Evolutionary conservation across 1,140 invertebrate species (phyloP), one percentile per base, ranked within the genome.

Genomic region (Musca domestica): DNA sequence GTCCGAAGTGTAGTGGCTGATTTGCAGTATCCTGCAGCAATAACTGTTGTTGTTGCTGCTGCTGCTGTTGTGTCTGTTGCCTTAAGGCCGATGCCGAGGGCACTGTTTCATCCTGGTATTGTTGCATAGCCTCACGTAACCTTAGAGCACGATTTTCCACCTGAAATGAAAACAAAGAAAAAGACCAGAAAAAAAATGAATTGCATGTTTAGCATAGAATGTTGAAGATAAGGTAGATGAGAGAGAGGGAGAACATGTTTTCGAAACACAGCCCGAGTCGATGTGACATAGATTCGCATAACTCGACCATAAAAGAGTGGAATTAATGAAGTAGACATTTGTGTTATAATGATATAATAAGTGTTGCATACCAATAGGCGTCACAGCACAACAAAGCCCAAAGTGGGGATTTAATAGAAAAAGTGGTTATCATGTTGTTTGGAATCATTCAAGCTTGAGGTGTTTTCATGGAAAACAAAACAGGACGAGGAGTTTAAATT

Each of bases 141-240:
- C 90, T 83, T 70, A 92, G 77, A 14, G 89, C 90, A 78, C 88
- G 85, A 81, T 91, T 91, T 81, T 89, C 89, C 75, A 84, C 85
- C 87, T 89, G 84, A 83, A 84, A 75, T 69, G 70, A 74, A 67
- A 74, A 67, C 58, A 61, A 68, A 22, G 17, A 48, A 68, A 41
- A 66, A n/a, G 14, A n/a, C n/a, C 17, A 41, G 51, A 23, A 23
- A 67, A 54, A 67, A 46, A 67, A 0, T 52, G 9, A 22, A 52
- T 5, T 9, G 27, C 41, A 67, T 49, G 2, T 46, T 68, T 70
- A 74, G 34, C 34, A 73, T 48, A 23, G 22, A 48, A 15, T 23
- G 47, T 14, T 15, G 20, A 30, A 61, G 27, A 30, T 5, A 25
- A 23, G 22, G 19, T 46, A 46, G 58, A 61, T 61, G 47, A 20